Base-by-base conservation (phyloP, 2,113 vertebrate species). In the Macquaria ambigua region DNA sequence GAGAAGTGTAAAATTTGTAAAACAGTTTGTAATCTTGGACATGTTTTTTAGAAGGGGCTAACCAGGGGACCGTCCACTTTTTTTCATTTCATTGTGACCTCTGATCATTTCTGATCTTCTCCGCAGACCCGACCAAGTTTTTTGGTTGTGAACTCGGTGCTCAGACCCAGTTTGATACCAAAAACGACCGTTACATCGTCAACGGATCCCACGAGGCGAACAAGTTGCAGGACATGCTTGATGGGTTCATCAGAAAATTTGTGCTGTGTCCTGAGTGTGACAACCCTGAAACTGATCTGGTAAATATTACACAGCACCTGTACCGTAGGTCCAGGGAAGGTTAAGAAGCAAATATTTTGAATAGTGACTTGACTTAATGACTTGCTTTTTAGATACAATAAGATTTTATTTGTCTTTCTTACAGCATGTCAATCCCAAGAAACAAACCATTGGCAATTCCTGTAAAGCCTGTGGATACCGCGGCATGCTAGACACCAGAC, bases 141-240 rank as follows among this genome's bases (percentile, higher is more conserved):
- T 99, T 99, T 97, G 98, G 98, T 97, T 99, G 98, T 96, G 98
- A 99, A 96, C 97, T 99, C 95, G 98, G 98, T 93, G 98, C 98
- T 95, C 98, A 99, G 97, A 99, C 98, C 96, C 98, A 99, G 98
- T 99, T 99, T 97, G 98, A 99, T 97, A 93, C 97, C 95, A 99
- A 99, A 97, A 99, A 99, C 94, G 98, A 99, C 97, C 98, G 98
- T 95, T 99, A 97, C 97, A 99, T 99, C 97, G 98, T 99, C 97
- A 99, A 99, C 94, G 98, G 98, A 95, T 99, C 98, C 97, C 98
- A 99, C 93, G 98, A 99, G 97, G 98, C 98, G 94, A 99, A 99
- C 96, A 99, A 99, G 97, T 95, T 99, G 96, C 98, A 99, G 96
- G 98, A 99, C 96, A 99, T 99, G 98, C 97, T 99, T 94, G 98